Evolutionary conservation across 2,113 vertebrate species (phyloP).

Genomic region (Anarrhichthys ocellatus): DNA sequence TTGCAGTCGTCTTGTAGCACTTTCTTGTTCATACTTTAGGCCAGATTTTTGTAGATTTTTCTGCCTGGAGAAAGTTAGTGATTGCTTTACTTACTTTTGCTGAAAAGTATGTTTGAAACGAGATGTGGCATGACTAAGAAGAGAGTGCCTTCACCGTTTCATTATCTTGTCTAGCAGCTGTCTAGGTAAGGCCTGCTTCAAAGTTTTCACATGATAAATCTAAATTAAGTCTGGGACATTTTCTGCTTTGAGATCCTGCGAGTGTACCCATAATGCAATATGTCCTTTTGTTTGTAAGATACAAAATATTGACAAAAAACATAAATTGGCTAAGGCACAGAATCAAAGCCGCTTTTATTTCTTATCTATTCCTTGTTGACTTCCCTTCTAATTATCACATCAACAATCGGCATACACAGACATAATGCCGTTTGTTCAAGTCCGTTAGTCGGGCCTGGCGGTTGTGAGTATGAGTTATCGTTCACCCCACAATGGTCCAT

Average conservation of each 20-base stretch:
- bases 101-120: not conserved
- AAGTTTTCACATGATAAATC: slow-evolving; percentile 6
- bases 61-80: not conserved
- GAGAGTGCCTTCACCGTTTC: not conserved
- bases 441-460: slow-evolving; percentile 45
- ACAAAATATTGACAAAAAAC: not conserved
- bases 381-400: not conserved
- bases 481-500: slow-evolving; percentile 58
- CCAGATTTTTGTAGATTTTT: not conserved
- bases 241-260: not conserved
- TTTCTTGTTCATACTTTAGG: not conserved
- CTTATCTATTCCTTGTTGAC: not conserved
- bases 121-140: not conserved
- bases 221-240: not conserved
- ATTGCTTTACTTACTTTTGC: slow-evolving; percentile 1
- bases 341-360: not conserved
- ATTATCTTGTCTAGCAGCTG: slow-evolving; percentile 10
- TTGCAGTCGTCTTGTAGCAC: not conserved
- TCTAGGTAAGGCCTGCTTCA: not conserved
- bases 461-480: slow-evolving; percentile 59
- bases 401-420: slow-evolving; percentile 19
- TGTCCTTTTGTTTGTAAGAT: not conserved
- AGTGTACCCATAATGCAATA: not conserved
- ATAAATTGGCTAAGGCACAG: not conserved
- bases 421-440: slow-evolving; percentile 36